Base-by-base conservation (phyloP, 2,888 invertebrate genomes). In the Catocala fraxini region DNA sequence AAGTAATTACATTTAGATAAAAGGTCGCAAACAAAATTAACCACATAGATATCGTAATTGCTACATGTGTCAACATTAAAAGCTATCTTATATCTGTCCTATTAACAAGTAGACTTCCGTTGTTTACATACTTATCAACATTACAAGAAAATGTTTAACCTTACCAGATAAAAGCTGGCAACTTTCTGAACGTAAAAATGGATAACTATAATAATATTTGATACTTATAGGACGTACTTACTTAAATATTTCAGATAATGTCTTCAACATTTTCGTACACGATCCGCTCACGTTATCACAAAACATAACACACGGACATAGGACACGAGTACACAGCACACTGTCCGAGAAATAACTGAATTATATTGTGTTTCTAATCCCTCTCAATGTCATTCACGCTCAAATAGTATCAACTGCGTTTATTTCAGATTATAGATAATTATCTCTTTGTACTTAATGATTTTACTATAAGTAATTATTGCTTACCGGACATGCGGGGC, bases 71-170 rank as follows among this genome's bases (percentile, higher is more conserved):
- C 35, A 39, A 39, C 35, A 39, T 39, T 39, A 39, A 6, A 39
- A 39, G 9, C 35, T 39, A 9, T 7, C 7, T 25, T 39, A 39
- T 9, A 39, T 39, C 35, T 39, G 35, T 9, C 9, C 35, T 9
- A 39, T 39, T 4, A 39, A 39, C 2, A 7, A 39, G 25, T 25
- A 25, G 25, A 56, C 66, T 66, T 67, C 56, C 58, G 52, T 49
- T 67, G 71, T 72, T 71, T 70, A 67, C 75, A 57, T 48, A 59
- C 34, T 57, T 70, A 63, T 53, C 45, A 61, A 54, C 52, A 51
- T 15, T 15, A 11, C 41, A 39, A 54, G 6, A 58, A 46, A 56
- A 54, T 48, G 25, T 25, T 25, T 25, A 25, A 25, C 25, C 25
- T 25, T 25, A 56, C 61, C 59, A 39, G 7, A 39, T 9, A 39